These are phyloP conservation scores for Paramuricea clavata DNA, from an alignment of 92 coral and sea anemone genomes.

Conservation along the genomic window DNA sequence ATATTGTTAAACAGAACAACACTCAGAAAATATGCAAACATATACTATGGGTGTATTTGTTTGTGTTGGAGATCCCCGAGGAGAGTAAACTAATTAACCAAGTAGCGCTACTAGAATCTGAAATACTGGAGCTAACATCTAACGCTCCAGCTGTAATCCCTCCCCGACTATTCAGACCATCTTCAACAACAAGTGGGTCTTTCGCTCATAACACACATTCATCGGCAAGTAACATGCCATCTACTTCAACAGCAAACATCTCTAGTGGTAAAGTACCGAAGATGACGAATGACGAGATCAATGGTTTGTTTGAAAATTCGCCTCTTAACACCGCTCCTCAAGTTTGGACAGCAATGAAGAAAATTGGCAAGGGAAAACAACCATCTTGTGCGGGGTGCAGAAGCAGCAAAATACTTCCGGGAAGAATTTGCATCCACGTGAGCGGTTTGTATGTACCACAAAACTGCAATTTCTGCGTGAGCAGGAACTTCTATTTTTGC, in stretches of 20 bases:
- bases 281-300: conserved; percentile 16
- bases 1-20: background rate
- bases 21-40: conserved; percentile 38
- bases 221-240: conserved; percentile 13
- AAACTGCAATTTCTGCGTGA: conserved; percentile 31
- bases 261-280: background rate
- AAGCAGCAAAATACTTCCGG: conserved; percentile 28
- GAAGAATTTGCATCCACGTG: conserved; percentile 36
- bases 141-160: conserved; percentile 36
- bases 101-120: conserved; percentile 43
- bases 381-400: conserved; percentile 11
- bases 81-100: conserved; percentile 11
- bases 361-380: background rate
- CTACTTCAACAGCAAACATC: conserved; percentile 4
- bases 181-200: conserved; percentile 17
- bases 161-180: conserved; percentile 17
- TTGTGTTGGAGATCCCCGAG: conserved; percentile 27
- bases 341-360: conserved; percentile 8
- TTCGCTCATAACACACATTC: background rate
- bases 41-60: conserved; percentile 30
- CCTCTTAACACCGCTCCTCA: conserved; percentile 20
- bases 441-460: conserved; percentile 32
- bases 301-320: conserved; percentile 24
- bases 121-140: conserved; percentile 22
- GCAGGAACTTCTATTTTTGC: conserved; percentile 46